Percentiles rank a stretch among this genome's conserved stretches.
Conservation (phyloP, 2,113 vertebrate species). For the Ursus arctos region DNA sequence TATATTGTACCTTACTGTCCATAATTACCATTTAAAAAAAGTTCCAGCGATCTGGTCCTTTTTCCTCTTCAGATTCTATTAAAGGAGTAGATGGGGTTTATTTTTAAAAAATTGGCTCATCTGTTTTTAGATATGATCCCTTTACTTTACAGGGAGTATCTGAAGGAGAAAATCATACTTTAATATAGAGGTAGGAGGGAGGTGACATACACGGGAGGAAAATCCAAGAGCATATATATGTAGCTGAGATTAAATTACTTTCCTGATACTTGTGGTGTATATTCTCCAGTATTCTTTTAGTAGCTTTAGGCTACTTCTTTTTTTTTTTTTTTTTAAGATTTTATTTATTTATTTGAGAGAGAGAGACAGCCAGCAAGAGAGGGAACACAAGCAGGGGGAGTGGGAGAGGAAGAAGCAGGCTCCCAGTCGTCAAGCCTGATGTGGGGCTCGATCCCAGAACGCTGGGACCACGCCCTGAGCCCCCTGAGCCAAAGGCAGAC, state of each 20-base stretch:
- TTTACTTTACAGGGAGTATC: conserved; percentile 12
- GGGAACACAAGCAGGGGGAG: too few relatives aligned
- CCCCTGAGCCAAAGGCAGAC: too few relatives aligned
- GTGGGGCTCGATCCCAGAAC: too few relatives aligned
- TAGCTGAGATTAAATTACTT: conserved; percentile 46
- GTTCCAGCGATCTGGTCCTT: neutral
- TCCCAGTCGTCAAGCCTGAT: too few relatives aligned
- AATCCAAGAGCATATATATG: neutral
- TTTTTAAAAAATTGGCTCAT: neutral
- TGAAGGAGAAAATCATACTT: conserved; percentile 11
- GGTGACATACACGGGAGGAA: neutral
- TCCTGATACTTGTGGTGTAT: neutral
- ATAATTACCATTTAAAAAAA: neutral
- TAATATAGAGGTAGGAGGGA: neutral
- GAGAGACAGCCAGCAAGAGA: too few relatives aligned
- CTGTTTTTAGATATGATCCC: conserved; percentile 12
- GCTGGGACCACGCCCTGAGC: too few relatives aligned
- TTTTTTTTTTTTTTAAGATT: neutral
- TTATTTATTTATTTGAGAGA: too few relatives aligned
- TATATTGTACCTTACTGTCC: neutral
- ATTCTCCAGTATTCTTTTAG: neutral
- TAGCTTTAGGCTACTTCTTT: neutral
- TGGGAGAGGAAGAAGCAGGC: too few relatives aligned
- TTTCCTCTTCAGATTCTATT: conserved; percentile 16
- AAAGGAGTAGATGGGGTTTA: neutral